phyloP scores from a whole-genome alignment of 2,888 invertebrate species.

The Sipha maydis region DNA sequence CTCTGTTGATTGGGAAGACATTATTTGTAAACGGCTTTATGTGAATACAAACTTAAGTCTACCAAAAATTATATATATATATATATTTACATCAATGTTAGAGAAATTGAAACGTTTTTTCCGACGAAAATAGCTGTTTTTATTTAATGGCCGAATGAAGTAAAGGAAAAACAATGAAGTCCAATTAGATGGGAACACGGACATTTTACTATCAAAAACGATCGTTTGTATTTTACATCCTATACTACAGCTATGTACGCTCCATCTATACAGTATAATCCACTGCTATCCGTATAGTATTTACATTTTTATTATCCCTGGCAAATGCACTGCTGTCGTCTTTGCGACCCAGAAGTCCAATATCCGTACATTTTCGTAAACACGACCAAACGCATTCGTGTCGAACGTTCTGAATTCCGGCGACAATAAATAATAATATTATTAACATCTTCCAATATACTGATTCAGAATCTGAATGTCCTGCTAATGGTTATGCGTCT shows the following conservation, averaged over 20 bases:
- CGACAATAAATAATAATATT: background rate
- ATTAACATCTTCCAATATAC: too few species aligned
- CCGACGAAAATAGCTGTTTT: background rate
- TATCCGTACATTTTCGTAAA: background rate
- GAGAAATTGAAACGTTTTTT: background rate
- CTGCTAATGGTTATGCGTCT: too few species aligned
- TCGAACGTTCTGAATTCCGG: background rate
- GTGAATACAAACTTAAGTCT: background rate
- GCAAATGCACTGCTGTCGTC: background rate
- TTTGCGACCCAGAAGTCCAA: background rate
- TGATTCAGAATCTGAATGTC: too few species aligned
- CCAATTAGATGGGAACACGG: slow-evolving; percentile 15
- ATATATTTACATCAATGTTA: background rate
- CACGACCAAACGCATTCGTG: background rate
- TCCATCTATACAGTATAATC: background rate
- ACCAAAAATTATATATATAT: background rate
- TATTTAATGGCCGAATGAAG: slow-evolving; percentile 14
- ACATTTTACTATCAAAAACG: slow-evolving; percentile 18
- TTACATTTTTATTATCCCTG: slow-evolving; percentile 34
- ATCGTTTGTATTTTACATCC: slow-evolving; percentile 17
- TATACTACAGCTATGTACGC: background rate
- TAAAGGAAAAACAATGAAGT: slow-evolving; percentile 16
- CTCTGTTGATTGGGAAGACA: slow-evolving; percentile 1
- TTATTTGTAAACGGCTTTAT: background rate
- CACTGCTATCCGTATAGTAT: background rate